These are phyloP conservation scores for Montipora foliosa DNA, from an alignment of 64 coral and sea anemone genomes.

Conservation along the genomic window DNA sequence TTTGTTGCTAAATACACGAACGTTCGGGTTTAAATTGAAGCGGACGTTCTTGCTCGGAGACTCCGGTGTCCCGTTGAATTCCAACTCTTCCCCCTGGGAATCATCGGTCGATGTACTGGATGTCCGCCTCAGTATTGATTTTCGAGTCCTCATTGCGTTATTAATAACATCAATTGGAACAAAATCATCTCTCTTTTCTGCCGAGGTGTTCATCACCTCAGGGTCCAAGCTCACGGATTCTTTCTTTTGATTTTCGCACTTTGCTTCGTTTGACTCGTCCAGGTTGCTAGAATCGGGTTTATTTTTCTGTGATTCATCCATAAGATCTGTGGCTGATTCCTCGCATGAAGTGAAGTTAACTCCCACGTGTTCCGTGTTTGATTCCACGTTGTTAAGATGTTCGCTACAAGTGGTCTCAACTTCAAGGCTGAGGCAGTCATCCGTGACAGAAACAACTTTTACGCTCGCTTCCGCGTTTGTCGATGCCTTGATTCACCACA, in stretches of 20 bases:
- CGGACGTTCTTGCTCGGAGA: constrained; percentile 89
- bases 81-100: constrained; percentile 44
- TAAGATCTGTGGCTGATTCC: not conserved
- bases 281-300: not conserved
- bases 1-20: constrained; percentile 94
- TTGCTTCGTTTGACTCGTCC: not conserved
- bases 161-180: constrained; percentile 34
- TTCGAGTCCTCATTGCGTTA: constrained; percentile 14
- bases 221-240: not conserved
- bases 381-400: not conserved
- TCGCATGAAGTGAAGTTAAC: constrained; percentile 24
- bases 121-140: constrained; percentile 51
- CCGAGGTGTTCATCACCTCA: not conserved
- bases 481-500: not conserved
- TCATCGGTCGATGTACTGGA: constrained; percentile 73
- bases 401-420: not conserved
- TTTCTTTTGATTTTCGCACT: not conserved
- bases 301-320: not conserved
- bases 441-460: constrained; percentile 20
- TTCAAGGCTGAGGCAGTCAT: constrained; percentile 22
- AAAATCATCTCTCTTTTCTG: constrained; percentile 22
- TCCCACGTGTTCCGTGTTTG: constrained; percentile 5
- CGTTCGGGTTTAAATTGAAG: constrained; percentile 88
- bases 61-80: constrained; percentile 41
- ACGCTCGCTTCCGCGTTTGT: not conserved